These are phyloP conservation scores for Lasioglossum villosulum DNA, from an alignment of 2,888 invertebrate genomes.

Conservation along the genomic window DNA sequence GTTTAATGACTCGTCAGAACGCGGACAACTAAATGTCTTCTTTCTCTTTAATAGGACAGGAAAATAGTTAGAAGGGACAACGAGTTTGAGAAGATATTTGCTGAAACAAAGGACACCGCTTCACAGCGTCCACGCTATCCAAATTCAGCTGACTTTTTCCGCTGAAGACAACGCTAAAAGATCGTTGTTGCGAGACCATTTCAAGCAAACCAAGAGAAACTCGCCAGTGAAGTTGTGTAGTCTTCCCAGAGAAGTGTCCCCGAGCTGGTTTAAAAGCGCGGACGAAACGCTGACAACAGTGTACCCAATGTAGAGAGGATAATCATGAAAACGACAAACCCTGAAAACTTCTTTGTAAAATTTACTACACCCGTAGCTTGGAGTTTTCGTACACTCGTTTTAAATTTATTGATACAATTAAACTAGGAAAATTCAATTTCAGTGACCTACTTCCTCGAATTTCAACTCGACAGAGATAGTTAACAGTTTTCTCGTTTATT, in stretches of 20 bases:
- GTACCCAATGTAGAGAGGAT: neutral
- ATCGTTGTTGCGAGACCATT: neutral
- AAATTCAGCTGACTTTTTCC: constrained; percentile 8
- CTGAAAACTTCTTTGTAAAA: neutral
- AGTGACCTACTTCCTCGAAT: neutral
- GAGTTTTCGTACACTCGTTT: neutral
- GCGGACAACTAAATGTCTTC: neutral
- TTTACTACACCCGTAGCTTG: neutral
- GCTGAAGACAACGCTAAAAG: neutral
- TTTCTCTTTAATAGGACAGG: neutral
- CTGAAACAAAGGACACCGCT: neutral
- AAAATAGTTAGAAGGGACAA: neutral
- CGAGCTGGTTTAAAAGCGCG: neutral
- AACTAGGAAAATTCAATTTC: no score
- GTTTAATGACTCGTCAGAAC: no score
- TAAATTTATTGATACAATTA: neutral
- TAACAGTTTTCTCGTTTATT: neutral
- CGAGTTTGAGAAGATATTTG: neutral
- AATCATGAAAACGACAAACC: neutral
- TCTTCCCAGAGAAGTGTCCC: neutral
- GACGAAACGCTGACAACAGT: neutral
- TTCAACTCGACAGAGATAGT: neutral
- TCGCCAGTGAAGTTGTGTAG: neutral
- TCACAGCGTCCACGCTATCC: neutral
- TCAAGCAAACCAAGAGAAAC: constrained; percentile 1